Evolutionary conservation across 37 sponge, comb jelly and placozoan species (phyloP).

Genomic region (Diacarnus erythraeanus): DNA sequence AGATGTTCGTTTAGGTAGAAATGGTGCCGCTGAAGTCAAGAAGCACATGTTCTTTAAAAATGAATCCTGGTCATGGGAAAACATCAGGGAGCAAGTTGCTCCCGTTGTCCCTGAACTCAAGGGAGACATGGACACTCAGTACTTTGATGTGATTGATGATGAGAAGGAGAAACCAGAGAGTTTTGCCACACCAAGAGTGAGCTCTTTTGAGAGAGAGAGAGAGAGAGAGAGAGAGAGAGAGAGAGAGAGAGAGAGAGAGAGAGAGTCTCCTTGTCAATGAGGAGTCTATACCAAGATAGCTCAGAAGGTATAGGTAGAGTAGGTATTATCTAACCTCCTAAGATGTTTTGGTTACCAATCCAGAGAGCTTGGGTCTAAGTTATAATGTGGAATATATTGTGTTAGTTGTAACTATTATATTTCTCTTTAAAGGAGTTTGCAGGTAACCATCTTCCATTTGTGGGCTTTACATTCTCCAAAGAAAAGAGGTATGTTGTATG

Average conservation of each 20-base stretch:
- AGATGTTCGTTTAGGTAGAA: slow-evolving; percentile 67
- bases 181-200: slow-evolving; percentile 78
- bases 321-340: too few relatives aligned
- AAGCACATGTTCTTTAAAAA: slow-evolving; percentile 79
- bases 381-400: too few relatives aligned
- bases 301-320: too few relatives aligned
- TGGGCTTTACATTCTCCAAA: slow-evolving; percentile 92
- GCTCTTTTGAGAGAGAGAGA: too few relatives aligned
- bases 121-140: slow-evolving; percentile 86
- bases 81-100: slow-evolving; percentile 64
- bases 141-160: slow-evolving; percentile 91
- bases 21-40: slow-evolving; percentile 72
- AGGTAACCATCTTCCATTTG: slow-evolving; percentile 96
- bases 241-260: too few relatives aligned
- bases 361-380: too few relatives aligned
- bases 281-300: too few relatives aligned
- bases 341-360: too few relatives aligned
- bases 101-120: slow-evolving; percentile 85
- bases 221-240: too few relatives aligned
- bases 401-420: background rate
- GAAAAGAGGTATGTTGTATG: slow-evolving; percentile 27
- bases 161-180: slow-evolving; percentile 59
- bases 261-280: too few relatives aligned
- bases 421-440: slow-evolving; percentile 68
- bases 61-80: slow-evolving; percentile 82